These are phyloP conservation scores for Zoanthus gigantus DNA, from an alignment of 92 coral and sea anemone species.

Conservation along the genomic window DNA sequence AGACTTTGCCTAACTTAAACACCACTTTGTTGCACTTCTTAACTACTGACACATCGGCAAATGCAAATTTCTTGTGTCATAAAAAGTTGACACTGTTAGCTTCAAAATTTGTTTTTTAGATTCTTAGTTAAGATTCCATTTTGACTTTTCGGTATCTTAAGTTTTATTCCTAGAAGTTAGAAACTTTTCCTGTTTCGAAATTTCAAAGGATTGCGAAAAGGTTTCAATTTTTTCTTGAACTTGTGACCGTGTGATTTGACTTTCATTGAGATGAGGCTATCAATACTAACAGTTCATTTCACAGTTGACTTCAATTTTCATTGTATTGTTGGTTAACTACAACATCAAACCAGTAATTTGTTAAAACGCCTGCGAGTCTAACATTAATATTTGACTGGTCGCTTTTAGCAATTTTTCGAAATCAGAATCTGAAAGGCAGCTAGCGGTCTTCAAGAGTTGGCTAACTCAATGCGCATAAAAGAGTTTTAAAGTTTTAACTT, in stretches of 20 bases:
- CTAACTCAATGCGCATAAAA: too few relatives aligned
- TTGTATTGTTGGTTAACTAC: neutral
- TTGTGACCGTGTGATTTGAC: neutral
- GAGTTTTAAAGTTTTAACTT: neutral
- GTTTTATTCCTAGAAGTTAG: neutral
- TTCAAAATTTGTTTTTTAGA: constrained; percentile 11
- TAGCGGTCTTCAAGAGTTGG: too few relatives aligned
- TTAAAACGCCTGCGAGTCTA: neutral
- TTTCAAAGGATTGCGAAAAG: neutral
- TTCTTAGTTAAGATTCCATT: neutral
- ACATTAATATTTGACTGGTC: neutral
- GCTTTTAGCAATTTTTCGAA: neutral
- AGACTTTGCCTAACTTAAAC: constrained; percentile 12
- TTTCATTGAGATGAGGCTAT: neutral
- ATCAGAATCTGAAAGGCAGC: neutral
- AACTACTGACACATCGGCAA: constrained; percentile 38
- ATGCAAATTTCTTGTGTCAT: constrained; percentile 45
- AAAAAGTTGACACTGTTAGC: neutral
- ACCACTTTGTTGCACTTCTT: constrained; percentile 1
- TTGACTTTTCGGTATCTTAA: neutral
- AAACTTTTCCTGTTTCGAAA: neutral
- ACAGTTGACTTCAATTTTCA: neutral
- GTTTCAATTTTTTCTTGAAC: neutral
- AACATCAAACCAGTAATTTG: neutral
- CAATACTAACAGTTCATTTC: constrained; percentile 4